Percentiles rank a stretch among this genome's conserved stretches.
Conservation (phyloP, 2,888 invertebrate species). For the Plusia festucae region DNA sequence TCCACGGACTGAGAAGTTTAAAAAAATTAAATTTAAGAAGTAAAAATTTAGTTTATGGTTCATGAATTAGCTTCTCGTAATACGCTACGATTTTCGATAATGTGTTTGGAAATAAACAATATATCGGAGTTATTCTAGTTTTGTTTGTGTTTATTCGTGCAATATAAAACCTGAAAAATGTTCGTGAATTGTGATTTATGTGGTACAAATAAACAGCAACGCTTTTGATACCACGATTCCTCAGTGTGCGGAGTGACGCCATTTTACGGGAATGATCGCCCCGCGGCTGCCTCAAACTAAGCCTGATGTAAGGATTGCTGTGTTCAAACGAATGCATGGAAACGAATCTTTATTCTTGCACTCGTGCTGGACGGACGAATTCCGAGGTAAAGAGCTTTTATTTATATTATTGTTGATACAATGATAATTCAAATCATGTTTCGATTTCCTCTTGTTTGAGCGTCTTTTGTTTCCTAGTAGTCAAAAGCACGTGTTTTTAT, state of each 20-base stretch:
- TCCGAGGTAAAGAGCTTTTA: constrained; percentile 79
- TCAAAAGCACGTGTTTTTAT: constrained; percentile 81
- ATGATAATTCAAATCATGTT: constrained; percentile 79
- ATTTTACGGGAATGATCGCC: constrained; percentile 90
- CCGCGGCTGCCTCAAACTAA: constrained; percentile 87
- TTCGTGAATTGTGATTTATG: constrained; percentile 71
- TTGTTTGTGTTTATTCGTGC: constrained; percentile 69
- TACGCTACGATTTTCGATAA: constrained; percentile 82
- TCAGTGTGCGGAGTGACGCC: constrained; percentile 88
- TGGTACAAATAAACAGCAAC: constrained; percentile 72
- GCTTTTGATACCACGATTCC: constrained; percentile 85
- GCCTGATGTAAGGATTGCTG: constrained; percentile 87
- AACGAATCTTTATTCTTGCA: constrained; percentile 85
- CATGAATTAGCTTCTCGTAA: constrained; percentile 87
- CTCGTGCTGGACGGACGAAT: constrained; percentile 89
- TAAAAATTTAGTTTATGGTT: constrained; percentile 78
- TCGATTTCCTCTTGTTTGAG: constrained; percentile 83
- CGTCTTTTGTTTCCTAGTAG: constrained; percentile 86
- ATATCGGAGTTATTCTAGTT: constrained; percentile 70
- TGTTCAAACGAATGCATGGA: constrained; percentile 86
- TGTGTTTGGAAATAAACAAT: constrained; percentile 88
- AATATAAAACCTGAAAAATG: constrained; percentile 74
- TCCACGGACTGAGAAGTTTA: constrained; percentile 48
- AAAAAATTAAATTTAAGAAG: constrained; percentile 72
- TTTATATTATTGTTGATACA: constrained; percentile 71